These are phyloP conservation scores for Agrochola circellaris DNA, from an alignment of 2,888 invertebrate genomes.

Conservation along the genomic window DNA sequence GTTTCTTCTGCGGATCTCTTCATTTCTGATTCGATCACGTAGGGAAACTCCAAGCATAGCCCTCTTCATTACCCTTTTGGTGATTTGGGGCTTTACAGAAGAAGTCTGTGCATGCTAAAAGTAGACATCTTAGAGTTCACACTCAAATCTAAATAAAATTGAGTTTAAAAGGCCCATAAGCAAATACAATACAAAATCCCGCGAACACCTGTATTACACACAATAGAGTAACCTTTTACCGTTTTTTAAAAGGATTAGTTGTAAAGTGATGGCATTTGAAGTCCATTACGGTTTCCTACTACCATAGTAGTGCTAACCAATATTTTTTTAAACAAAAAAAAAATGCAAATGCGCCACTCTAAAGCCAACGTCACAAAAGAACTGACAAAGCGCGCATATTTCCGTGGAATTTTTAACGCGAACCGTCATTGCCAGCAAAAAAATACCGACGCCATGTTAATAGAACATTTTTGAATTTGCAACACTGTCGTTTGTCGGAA, in stretches of 20 bases:
- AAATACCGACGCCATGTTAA: constrained; percentile 48
- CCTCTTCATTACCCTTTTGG: not conserved
- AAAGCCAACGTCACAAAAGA: constrained; percentile 46
- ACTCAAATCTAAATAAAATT: not conserved
- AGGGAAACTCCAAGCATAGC: not conserved
- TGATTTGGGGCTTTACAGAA: not conserved
- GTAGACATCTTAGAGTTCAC: not conserved
- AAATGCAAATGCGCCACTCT: constrained; percentile 62
- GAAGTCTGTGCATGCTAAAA: not conserved
- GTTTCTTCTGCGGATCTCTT: not conserved
- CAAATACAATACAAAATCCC: not conserved
- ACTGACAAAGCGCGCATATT: constrained; percentile 54
- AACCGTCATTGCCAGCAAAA: constrained; percentile 57
- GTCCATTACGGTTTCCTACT: constrained; percentile 36
- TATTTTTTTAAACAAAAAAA: constrained; percentile 54
- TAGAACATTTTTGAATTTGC: constrained; percentile 59
- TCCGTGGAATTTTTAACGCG: constrained; percentile 42
- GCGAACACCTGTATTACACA: not conserved
- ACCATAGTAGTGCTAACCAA: constrained; percentile 38
- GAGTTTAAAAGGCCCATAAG: not conserved
- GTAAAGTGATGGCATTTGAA: constrained; percentile 48
- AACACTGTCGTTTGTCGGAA: constrained; percentile 50
- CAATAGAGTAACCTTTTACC: constrained; percentile 7
- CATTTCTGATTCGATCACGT: not conserved
- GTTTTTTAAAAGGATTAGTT: constrained; percentile 42